Evolutionary conservation across 2,888 invertebrate species (phyloP).

Genomic region (Caenorhabditis parvicauda): DNA sequence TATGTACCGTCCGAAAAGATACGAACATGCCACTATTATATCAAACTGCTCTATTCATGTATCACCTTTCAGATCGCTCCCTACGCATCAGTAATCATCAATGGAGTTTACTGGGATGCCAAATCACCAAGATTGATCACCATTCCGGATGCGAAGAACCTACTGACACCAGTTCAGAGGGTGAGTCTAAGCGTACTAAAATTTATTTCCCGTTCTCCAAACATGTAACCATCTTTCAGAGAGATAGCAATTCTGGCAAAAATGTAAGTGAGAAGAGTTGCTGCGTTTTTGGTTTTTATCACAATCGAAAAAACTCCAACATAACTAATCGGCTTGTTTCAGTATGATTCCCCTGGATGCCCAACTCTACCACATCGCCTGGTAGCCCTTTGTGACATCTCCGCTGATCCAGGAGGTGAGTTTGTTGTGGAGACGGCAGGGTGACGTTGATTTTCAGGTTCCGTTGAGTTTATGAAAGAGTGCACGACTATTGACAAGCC

Average conservation of each 20-base stretch:
- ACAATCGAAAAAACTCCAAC: neutral
- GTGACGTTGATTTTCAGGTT: too few species aligned
- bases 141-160: conserved; percentile 93
- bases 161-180: conserved; percentile 75
- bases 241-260: too few species aligned
- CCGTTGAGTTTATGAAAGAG: conserved; percentile 98
- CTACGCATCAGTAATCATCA: conserved; percentile 91
- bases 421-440: too few species aligned
- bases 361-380: conserved; percentile 65
- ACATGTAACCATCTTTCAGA: too few species aligned
- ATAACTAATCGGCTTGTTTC: conserved; percentile 3
- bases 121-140: conserved; percentile 91
- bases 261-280: too few species aligned
- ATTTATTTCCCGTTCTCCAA: too few species aligned
- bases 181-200: conserved; percentile 12
- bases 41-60: too few species aligned
- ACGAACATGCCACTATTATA: too few species aligned
- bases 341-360: conserved; percentile 49
- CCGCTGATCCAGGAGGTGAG: conserved; percentile 98
- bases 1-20: too few species aligned
- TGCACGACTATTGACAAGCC: conserved; percentile 99
- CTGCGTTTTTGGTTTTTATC: too few species aligned
- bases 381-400: conserved; percentile 92
- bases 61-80: conserved; percentile 78
- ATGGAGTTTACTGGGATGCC: conserved; percentile 98